Conservation (phyloP, 2,113 vertebrate species). For the Abramis brama region DNA sequence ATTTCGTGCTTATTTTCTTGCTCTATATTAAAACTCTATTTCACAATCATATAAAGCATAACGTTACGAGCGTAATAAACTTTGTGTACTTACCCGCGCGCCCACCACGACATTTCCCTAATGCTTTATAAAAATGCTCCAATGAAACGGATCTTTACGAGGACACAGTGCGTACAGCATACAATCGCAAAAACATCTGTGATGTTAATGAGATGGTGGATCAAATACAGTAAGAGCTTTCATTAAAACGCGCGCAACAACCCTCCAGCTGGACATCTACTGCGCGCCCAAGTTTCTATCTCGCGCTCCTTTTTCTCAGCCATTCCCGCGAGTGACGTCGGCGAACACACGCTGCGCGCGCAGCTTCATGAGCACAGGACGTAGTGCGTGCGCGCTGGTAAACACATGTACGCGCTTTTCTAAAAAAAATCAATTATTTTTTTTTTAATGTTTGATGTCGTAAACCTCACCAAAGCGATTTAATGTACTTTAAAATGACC, state of each 20-base stretch:
- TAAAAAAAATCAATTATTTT: too few species aligned
- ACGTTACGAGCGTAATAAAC: neutral
- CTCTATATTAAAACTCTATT: neutral
- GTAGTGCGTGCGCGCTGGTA: neutral
- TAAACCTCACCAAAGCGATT: neutral
- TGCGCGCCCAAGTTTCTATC: constrained; percentile 77
- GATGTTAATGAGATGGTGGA: neutral
- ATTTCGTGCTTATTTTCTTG: too few species aligned
- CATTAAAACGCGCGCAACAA: neutral
- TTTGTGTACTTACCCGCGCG: constrained; percentile 73
- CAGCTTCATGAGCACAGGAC: neutral
- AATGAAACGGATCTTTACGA: constrained; percentile 9
- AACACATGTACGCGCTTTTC: neutral
- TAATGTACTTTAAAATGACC: neutral
- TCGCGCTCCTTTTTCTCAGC: constrained; percentile 68
- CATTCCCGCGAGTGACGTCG: constrained; percentile 67
- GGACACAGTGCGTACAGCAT: constrained; percentile 5
- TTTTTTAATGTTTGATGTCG: neutral
- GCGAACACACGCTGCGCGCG: constrained; percentile 46
- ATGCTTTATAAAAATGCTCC: constrained; percentile 41
- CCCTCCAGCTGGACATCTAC: neutral
- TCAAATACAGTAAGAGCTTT: neutral
- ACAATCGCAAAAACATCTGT: neutral
- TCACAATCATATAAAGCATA: neutral
- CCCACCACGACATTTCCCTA: constrained; percentile 76